A percentile compares a stretch with the other conserved stretches of the same genome.
Evolutionary conservation across 2,888 invertebrate species (phyloP).

Genomic region (Colletes collaris): DNA sequence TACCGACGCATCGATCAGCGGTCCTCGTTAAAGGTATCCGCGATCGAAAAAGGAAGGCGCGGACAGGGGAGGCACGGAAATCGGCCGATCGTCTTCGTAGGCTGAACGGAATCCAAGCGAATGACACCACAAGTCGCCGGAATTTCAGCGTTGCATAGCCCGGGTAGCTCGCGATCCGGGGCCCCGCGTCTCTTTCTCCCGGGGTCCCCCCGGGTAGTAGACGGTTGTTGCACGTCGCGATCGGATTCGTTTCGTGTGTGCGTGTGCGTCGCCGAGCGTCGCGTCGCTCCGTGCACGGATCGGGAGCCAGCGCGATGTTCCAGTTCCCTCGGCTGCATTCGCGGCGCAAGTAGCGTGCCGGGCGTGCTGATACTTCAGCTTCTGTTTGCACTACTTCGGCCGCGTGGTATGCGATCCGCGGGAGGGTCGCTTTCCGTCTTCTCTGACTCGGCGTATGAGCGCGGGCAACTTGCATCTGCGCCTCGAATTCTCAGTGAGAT

Average conservation of each 20-base stretch:
- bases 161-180: slow-evolving; percentile 68
- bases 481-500: too few species aligned
- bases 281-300: slow-evolving; percentile 46
- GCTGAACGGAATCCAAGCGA: slow-evolving; percentile 67
- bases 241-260: slow-evolving; percentile 57
- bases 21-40: slow-evolving; percentile 45
- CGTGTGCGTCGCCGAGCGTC: slow-evolving; percentile 39
- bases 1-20: slow-evolving; percentile 33
- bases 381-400: slow-evolving; percentile 74
- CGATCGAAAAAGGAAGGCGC: slow-evolving; percentile 22
- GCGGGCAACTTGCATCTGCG: neutral
- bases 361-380: slow-evolving; percentile 72
- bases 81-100: slow-evolving; percentile 59
- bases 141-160: slow-evolving; percentile 74
- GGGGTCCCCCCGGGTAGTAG: slow-evolving; percentile 1
- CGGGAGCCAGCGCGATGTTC: slow-evolving; percentile 64
- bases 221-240: slow-evolving; percentile 48
- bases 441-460: slow-evolving; percentile 2
- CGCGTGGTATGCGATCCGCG: slow-evolving; percentile 60
- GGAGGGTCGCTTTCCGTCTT: slow-evolving; percentile 34
- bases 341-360: slow-evolving; percentile 72
- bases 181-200: slow-evolving; percentile 55
- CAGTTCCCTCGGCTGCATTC: slow-evolving; percentile 72
- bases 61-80: slow-evolving; percentile 58
- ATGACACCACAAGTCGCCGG: slow-evolving; percentile 74